phyloP scores from a whole-genome alignment of 2,113 vertebrate species.

The Myrmecobius fasciatus region DNA sequence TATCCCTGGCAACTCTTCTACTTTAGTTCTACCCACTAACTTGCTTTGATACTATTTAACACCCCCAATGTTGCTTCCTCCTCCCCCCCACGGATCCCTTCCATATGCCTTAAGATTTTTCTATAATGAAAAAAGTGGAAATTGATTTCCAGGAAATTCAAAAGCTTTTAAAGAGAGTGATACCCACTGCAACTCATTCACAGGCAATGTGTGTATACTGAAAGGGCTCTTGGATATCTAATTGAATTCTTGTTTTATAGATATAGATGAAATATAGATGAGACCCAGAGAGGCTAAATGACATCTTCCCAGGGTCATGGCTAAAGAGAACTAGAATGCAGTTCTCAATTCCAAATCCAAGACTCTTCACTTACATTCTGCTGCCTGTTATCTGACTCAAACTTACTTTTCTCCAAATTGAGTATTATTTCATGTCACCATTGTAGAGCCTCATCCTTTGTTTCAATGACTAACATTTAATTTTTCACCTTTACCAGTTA shows the following conservation, averaged over 20 bases:
- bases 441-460: background rate
- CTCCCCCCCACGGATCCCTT: no score
- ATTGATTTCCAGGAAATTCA: background rate
- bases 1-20: no score
- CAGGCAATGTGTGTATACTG: background rate
- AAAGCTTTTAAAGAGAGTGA: background rate
- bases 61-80: no score
- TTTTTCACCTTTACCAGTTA: background rate
- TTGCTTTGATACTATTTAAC: no score
- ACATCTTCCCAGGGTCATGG: background rate
- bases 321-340: background rate
- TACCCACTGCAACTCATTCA: background rate
- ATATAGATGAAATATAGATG: background rate
- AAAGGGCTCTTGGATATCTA: background rate
- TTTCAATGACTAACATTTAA: conserved; percentile 17
- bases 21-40: no score
- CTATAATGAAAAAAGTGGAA: background rate
- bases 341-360: background rate
- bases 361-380: background rate
- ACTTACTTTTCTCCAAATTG: conserved; percentile 9
- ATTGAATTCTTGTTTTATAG: background rate
- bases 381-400: conserved; percentile 15
- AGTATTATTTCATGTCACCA: background rate
- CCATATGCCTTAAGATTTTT: background rate
- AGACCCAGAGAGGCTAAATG: background rate